Conservation (phyloP, 2,113 vertebrate species). For the Mionectes macconnelli region DNA sequence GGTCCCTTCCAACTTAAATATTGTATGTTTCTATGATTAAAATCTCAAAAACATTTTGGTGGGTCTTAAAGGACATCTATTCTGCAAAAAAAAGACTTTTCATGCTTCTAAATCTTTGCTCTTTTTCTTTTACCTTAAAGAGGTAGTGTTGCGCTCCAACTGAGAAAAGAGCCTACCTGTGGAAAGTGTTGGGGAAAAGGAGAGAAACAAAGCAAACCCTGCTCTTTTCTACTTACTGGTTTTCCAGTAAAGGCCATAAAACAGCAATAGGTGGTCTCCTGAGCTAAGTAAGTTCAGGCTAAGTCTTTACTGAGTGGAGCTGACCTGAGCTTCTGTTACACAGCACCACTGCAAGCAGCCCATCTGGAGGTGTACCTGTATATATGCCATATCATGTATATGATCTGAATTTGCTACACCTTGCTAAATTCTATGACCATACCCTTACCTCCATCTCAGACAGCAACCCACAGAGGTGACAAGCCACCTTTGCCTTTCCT, state of each 20-base stretch:
- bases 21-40: not conserved
- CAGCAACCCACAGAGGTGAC: accelerated
- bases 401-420: not conserved
- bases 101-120: not conserved
- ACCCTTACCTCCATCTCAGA: not conserved
- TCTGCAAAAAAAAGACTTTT: not conserved
- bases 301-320: not conserved
- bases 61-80: not conserved
- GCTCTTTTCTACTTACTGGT: not conserved
- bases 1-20: not conserved
- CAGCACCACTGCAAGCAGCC: not conserved
- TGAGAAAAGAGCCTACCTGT: not conserved
- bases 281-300: not conserved
- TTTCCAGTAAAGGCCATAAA: not conserved
- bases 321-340: not conserved
- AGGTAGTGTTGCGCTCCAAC: not conserved
- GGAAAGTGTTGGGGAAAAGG: not conserved
- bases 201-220: not conserved
- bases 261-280: not conserved
- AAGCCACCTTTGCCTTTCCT: not conserved
- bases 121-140: not conserved
- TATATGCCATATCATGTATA: not conserved
- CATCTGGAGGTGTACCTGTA: not conserved
- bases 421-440: not conserved
- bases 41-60: not conserved